phyloP scores from a whole-genome alignment of 2,797 vertebrate species.

The Pelobates cultripes region DNA sequence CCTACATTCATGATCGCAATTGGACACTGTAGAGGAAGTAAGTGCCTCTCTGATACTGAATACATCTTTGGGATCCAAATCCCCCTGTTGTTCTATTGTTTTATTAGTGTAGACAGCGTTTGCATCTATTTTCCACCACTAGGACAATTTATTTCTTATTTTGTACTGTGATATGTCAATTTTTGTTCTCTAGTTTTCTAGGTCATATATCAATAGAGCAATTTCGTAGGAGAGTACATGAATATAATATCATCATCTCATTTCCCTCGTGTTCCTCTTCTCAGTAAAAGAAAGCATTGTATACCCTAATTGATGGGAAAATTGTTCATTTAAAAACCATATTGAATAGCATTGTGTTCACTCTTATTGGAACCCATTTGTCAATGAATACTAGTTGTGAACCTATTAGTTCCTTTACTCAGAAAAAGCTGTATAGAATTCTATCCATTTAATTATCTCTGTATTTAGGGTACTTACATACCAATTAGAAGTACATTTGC shows the following conservation, averaged over 20 bases:
- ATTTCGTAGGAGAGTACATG: background rate
- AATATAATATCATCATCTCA: constrained; percentile 15
- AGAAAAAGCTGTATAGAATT: background rate
- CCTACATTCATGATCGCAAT: too few relatives aligned
- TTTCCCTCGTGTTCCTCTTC: constrained; percentile 25
- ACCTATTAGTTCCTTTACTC: constrained; percentile 17
- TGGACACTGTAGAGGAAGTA: too few relatives aligned
- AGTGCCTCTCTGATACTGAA: too few relatives aligned
- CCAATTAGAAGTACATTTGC: background rate
- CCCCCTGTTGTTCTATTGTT: too few relatives aligned
- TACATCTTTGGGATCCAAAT: too few relatives aligned
- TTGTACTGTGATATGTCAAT: constrained; percentile 23
- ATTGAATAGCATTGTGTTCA: constrained; percentile 4
- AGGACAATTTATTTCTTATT: constrained; percentile 26
- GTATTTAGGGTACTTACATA: background rate
- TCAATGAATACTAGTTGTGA: background rate
- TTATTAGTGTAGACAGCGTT: background rate
- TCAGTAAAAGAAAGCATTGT: constrained; percentile 11
- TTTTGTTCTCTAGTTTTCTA: constrained; percentile 36
- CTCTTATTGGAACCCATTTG: background rate
- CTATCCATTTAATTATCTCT: background rate
- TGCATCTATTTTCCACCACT: background rate
- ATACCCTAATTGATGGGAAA: constrained; percentile 16
- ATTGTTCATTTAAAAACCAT: background rate
- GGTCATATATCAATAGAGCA: constrained; percentile 35